Conservation (phyloP, 2,888 invertebrate genomes). For the Athrips mouffetella region DNA sequence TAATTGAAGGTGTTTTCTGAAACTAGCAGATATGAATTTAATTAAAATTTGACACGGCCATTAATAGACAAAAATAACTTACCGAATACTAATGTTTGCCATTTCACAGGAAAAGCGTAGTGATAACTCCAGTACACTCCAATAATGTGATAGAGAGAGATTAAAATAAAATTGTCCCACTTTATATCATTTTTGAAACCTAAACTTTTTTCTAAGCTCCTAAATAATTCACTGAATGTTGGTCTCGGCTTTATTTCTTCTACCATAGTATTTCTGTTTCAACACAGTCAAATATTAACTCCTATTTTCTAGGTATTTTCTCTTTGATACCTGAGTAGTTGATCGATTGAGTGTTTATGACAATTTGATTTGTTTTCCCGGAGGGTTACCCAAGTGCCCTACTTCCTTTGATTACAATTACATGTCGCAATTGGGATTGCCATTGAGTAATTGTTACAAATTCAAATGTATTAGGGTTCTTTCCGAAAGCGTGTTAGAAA, state of each 20-base stretch:
- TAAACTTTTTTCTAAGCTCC: conserved; percentile 53
- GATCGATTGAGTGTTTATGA: conserved; percentile 4
- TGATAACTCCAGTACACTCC: conserved; percentile 64
- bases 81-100: conserved; percentile 65
- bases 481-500: too few relatives aligned
- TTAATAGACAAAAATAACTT: conserved; percentile 28
- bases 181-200: conserved; percentile 69
- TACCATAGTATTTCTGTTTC: conserved; percentile 30
- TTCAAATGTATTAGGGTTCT: background rate
- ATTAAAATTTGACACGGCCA: background rate
- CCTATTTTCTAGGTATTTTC: background rate
- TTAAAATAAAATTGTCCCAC: conserved; percentile 57
- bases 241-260: conserved; percentile 30
- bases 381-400: conserved; percentile 21
- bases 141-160: conserved; percentile 55
- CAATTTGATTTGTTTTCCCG: conserved; percentile 23
- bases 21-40: background rate
- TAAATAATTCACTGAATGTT: conserved; percentile 49
- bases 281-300: background rate
- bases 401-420: background rate
- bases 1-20: too few relatives aligned
- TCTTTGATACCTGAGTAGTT: background rate
- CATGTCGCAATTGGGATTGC: conserved; percentile 6
- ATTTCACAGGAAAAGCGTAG: conserved; percentile 62
- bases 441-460: background rate